A percentile compares a stretch with the other conserved stretches of the same genome.
phyloP scores from a whole-genome alignment of 2,888 invertebrate species.

The Bembecia ichneumoniformis region DNA sequence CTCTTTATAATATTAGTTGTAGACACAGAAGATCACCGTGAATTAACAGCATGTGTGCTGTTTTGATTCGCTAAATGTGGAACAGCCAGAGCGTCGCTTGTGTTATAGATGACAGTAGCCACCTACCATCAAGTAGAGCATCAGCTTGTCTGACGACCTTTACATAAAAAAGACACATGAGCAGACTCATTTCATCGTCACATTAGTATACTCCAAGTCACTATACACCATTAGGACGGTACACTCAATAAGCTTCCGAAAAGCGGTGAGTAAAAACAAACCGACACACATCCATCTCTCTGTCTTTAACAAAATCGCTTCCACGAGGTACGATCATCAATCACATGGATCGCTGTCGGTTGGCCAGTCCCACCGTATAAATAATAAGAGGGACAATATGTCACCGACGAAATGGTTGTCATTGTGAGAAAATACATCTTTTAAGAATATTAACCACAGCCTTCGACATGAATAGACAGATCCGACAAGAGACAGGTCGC shows the following conservation, averaged over 20 bases:
- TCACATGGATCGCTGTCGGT: slow-evolving; percentile 3
- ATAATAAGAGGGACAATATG: slow-evolving; percentile 8
- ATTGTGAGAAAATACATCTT: neutral
- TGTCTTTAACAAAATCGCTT: slow-evolving; percentile 5
- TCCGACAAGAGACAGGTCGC: no score
- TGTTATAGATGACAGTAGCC: no score
- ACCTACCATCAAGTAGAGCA: no score
- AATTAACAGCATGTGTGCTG: no score
- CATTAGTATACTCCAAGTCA: neutral
- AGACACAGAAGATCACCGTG: no score
- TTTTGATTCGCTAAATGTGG: no score
- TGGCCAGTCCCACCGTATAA: slow-evolving; percentile 3
- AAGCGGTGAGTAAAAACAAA: slow-evolving; percentile 2
- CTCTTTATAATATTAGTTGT: no score
- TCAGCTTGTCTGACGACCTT: no score
- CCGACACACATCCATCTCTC: slow-evolving; percentile 9
- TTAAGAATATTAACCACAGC: no score
- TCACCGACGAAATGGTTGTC: slow-evolving; percentile 1
- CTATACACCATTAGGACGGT: neutral
- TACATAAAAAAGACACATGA: no score
- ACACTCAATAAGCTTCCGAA: slow-evolving; percentile 1
- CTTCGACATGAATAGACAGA: no score
- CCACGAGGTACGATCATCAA: slow-evolving; percentile 5
- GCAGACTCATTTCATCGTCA: neutral
- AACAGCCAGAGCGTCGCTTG: no score